These are phyloP conservation scores for Eulithis prunata DNA, from an alignment of 2,888 invertebrate species.

Conservation along the genomic window DNA sequence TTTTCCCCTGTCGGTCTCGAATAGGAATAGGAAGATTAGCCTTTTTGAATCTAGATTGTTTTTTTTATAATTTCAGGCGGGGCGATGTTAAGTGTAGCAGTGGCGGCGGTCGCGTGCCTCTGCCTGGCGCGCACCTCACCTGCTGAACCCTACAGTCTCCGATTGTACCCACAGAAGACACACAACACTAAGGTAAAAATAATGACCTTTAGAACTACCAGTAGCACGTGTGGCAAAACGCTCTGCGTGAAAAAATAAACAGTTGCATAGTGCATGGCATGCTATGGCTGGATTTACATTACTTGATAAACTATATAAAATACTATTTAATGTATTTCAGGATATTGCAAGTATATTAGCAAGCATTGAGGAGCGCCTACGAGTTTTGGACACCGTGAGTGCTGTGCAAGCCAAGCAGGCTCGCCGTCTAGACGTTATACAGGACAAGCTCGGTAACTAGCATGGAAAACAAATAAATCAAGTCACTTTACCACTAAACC, in stretches of 20 bases:
- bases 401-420: conserved; percentile 73
- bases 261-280: not conserved
- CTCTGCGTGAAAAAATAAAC: too few species aligned
- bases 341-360: conserved; percentile 68
- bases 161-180: conserved; percentile 61
- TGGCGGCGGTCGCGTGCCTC: conserved; percentile 79
- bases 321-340: conserved; percentile 52
- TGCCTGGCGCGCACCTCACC: conserved; percentile 78
- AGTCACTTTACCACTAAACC: conserved; percentile 34
- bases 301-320: too few species aligned
- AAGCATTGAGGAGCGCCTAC: conserved; percentile 74
- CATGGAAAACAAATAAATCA: conserved; percentile 41
- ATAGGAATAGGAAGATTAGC: too few species aligned
- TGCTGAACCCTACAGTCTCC: conserved; percentile 65
- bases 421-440: conserved; percentile 75
- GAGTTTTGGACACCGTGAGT: conserved; percentile 71
- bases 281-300: too few species aligned
- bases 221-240: too few species aligned
- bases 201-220: not conserved
- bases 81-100: conserved; percentile 79
- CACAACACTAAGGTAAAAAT: conserved; percentile 65
- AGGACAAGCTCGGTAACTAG: conserved; percentile 75
- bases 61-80: conserved; percentile 52
- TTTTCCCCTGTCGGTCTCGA: too few species aligned
- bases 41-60: not conserved